Conservation (phyloP, 2,113 vertebrate species). For the Neoarius graeffei region DNA sequence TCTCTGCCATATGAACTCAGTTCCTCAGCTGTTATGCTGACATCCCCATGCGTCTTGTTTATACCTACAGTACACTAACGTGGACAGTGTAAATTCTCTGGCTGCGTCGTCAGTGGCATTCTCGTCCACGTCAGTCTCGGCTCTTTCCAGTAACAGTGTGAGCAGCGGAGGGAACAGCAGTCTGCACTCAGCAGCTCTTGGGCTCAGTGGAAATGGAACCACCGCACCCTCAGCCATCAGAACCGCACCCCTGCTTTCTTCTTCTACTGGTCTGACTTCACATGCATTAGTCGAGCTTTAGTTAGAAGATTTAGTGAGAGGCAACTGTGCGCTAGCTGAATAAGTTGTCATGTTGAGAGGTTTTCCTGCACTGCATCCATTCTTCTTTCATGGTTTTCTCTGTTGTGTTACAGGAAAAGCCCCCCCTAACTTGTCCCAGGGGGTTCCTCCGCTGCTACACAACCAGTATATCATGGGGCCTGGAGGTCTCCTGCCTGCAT, state of each 20-base stretch:
- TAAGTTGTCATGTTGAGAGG: neutral
- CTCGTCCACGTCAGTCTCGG: conserved; percentile 72
- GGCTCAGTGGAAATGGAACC: conserved; percentile 79
- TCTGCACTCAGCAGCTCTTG: conserved; percentile 78
- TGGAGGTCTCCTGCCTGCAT: conserved; percentile 93
- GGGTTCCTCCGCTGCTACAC: conserved; percentile 90
- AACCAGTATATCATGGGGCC: conserved; percentile 99
- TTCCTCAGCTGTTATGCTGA: neutral
- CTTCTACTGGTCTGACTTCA: conserved; percentile 76
- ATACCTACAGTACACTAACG: conserved; percentile 77
- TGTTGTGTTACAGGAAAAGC: conserved; percentile 82
- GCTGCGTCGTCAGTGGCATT: conserved; percentile 80
- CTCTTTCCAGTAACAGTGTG: conserved; percentile 62
- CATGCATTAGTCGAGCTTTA: neutral
- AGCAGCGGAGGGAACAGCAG: conserved; percentile 57
- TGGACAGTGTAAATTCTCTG: conserved; percentile 79
- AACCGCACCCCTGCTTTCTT: conserved; percentile 80
- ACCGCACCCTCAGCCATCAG: conserved; percentile 75
- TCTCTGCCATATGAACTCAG: neutral
- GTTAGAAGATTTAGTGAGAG: neutral
- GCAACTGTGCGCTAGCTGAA: neutral
- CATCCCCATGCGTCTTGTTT: neutral
- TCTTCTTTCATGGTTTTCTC: neutral
- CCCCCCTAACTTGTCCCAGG: conserved; percentile 92
- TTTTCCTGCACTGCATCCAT: neutral